A percentile compares a stretch with the other conserved stretches of the same genome.
phyloP scores from a whole-genome alignment of 2,888 invertebrate genomes.

The Lycocerus yunnanus region DNA sequence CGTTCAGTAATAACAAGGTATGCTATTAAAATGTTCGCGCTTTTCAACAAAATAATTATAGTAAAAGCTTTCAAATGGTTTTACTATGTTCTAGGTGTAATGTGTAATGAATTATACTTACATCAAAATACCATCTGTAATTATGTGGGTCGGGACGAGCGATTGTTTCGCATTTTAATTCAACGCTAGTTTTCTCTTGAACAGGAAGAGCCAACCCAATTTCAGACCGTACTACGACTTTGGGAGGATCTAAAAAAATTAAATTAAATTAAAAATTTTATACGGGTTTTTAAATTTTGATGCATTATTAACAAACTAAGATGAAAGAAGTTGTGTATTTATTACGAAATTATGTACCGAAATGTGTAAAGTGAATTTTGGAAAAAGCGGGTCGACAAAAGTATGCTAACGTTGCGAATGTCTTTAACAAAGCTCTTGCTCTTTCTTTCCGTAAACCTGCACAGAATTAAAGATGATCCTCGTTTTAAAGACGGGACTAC shows the following conservation, averaged over 20 bases:
- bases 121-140: conserved; percentile 82
- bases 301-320: neutral
- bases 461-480: conserved; percentile 42
- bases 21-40: neutral
- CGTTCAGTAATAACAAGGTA: neutral
- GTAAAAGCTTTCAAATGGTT: neutral
- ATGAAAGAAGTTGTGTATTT: neutral
- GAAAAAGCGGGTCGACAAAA: conserved; percentile 37
- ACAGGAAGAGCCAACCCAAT: conserved; percentile 60
- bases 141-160: conserved; percentile 76
- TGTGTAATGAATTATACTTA: conserved; percentile 57
- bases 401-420: conserved; percentile 44
- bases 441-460: conserved; percentile 36
- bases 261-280: neutral
- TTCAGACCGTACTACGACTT: conserved; percentile 70
- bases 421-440: conserved; percentile 36
- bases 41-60: neutral
- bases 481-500: conserved; percentile 39
- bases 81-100: neutral
- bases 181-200: conserved; percentile 76
- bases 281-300: neutral
- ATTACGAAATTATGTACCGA: neutral
- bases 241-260: conserved; percentile 75
- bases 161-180: conserved; percentile 76
- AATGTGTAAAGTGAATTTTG: conserved; percentile 32